Evolutionary conservation across 53 echinoderm and acorn worm species (phyloP).

Genomic region (Hippasteria phrygiana): DNA sequence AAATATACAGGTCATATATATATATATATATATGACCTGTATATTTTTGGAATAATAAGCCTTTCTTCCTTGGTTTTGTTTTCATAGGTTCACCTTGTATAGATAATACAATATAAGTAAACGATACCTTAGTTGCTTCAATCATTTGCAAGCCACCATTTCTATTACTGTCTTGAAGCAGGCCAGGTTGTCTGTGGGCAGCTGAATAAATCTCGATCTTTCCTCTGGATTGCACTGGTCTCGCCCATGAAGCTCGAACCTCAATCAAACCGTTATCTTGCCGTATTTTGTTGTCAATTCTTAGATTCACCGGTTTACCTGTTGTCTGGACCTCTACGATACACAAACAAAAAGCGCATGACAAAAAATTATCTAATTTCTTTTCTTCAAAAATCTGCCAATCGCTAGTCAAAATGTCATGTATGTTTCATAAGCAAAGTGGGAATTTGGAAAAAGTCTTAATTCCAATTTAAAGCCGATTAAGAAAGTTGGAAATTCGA

Average conservation of each 20-base stretch:
- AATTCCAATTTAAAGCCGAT: too few species aligned
- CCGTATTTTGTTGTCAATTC: conserved; percentile 10
- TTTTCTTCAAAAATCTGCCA: neutral
- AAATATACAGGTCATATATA: too few species aligned
- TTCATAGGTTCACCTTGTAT: too few species aligned
- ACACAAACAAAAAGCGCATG: too few species aligned
- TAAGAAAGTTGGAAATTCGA: too few species aligned
- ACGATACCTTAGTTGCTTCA: neutral
- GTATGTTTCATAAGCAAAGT: too few species aligned
- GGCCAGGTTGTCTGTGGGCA: neutral
- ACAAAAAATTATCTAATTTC: neutral
- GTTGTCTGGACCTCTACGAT: conserved; percentile 39
- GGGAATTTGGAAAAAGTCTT: too few species aligned
- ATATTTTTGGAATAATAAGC: too few species aligned
- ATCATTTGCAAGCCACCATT: neutral
- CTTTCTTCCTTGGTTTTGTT: too few species aligned
- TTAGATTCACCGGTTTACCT: conserved; percentile 54
- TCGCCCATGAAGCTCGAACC: conserved; percentile 57
- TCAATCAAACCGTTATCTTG: neutral
- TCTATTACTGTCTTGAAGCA: neutral
- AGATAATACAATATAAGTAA: too few species aligned
- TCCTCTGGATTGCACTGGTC: conserved; percentile 51
- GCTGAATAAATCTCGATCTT: neutral
- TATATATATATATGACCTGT: too few species aligned
- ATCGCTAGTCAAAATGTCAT: too few species aligned